Evolutionary conservation across 2,113 vertebrate genomes (phyloP).

Genomic region (Limanda limanda): DNA sequence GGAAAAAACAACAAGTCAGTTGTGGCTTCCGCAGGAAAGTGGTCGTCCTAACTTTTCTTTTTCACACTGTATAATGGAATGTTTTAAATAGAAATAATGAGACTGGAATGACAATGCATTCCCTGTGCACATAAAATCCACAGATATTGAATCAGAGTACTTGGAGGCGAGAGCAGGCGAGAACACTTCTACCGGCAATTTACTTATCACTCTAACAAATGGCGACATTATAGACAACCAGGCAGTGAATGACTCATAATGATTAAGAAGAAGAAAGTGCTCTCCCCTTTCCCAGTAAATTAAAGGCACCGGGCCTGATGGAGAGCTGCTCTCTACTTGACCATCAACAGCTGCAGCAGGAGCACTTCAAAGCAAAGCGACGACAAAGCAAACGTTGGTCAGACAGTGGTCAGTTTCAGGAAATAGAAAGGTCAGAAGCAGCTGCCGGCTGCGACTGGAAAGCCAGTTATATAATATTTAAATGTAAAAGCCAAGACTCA

Average conservation of each 20-base stretch:
- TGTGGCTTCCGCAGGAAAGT: neutral
- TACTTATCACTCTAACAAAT: neutral
- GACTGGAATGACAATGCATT: neutral
- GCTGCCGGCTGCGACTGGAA: too few species aligned
- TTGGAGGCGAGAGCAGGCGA: neutral
- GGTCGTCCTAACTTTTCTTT: neutral
- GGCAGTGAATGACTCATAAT: neutral
- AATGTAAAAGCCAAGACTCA: too few species aligned
- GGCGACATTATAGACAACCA: neutral
- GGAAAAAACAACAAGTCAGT: constrained; percentile 10
- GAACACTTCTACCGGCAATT: neutral
- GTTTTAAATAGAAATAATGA: neutral
- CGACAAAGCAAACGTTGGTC: too few species aligned
- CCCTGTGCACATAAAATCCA: neutral
- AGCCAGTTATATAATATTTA: too few species aligned
- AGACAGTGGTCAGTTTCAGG: too few species aligned
- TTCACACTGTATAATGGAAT: neutral
- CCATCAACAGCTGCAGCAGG: too few species aligned
- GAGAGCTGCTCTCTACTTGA: too few species aligned
- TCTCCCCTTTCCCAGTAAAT: neutral
- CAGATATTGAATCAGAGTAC: neutral
- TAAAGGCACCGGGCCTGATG: too few species aligned
- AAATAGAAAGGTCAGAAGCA: too few species aligned
- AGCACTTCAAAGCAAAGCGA: too few species aligned
- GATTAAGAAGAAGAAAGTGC: neutral